Evolutionary conservation across 1,140 invertebrate species (phyloP).

Genomic region (Cydia fagiglandana): DNA sequence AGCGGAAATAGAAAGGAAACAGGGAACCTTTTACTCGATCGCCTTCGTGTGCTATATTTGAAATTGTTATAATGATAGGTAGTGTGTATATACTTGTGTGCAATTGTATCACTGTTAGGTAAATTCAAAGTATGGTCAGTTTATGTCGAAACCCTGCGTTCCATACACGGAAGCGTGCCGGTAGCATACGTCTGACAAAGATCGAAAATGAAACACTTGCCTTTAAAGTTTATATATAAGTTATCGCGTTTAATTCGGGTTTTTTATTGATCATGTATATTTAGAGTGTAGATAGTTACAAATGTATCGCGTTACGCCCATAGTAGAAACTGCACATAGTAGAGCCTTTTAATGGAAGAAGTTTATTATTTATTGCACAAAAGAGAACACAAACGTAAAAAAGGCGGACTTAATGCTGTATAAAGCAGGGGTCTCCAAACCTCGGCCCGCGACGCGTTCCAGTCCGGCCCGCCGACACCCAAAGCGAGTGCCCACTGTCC

Average conservation of each 20-base stretch:
- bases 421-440: too few relatives aligned
- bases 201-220: slow-evolving; percentile 24
- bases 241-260: background rate
- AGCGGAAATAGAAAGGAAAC: slow-evolving; percentile 44
- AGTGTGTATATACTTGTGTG: slow-evolving; percentile 21
- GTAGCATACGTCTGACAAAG: background rate
- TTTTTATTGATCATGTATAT: slow-evolving; percentile 5
- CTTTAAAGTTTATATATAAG: slow-evolving; percentile 18
- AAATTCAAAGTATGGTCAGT: slow-evolving; percentile 14
- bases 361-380: background rate
- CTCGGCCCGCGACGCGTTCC: too few relatives aligned
- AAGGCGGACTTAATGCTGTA: too few relatives aligned
- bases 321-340: background rate
- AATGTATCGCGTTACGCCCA: slow-evolving; percentile 32
- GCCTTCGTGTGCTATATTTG: slow-evolving; percentile 44
- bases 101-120: slow-evolving; percentile 19
- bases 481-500: too few relatives aligned
- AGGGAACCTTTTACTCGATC: slow-evolving; percentile 50
- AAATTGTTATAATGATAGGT: slow-evolving; percentile 31
- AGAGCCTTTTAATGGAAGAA: background rate
- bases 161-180: background rate
- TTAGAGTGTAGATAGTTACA: slow-evolving; percentile 6
- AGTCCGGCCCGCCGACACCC: too few relatives aligned
- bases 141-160: background rate
- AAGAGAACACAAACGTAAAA: too few relatives aligned